Evolutionary conservation across 1,140 invertebrate genomes (phyloP).

Genomic region (Diuraphis noxia): DNA sequence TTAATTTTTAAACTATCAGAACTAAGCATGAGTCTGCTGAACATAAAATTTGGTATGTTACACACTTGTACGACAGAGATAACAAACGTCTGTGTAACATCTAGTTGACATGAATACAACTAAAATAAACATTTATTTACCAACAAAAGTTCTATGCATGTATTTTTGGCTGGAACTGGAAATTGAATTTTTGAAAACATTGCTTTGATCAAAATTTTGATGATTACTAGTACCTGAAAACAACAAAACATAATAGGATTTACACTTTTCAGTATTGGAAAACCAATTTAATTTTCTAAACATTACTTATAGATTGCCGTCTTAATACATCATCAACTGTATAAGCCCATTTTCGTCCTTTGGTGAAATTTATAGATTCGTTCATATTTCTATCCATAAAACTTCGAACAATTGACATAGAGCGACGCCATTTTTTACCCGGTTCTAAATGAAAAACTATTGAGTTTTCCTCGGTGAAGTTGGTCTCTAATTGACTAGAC

Average conservation of each 20-base stretch:
- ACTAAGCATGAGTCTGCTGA: too few species aligned
- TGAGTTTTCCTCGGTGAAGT: not conserved
- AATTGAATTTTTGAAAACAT: constrained; percentile 15
- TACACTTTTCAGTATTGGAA: not conserved
- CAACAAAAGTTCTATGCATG: not conserved
- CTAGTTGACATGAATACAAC: not conserved
- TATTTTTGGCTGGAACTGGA: not conserved
- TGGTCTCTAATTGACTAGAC: not conserved
- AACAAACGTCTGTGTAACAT: too few species aligned
- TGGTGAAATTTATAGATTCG: not conserved
- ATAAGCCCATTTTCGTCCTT: constrained; percentile 41
- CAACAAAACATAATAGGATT: not conserved
- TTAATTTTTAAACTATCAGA: too few species aligned
- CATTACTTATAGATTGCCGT: constrained; percentile 30
- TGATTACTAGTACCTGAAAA: constrained; percentile 29
- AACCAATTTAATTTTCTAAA: not conserved
- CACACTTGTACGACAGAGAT: too few species aligned
- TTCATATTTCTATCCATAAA: not conserved
- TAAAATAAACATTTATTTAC: constrained; percentile 17
- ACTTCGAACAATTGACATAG: constrained; percentile 14
- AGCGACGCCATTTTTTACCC: constrained; percentile 40
- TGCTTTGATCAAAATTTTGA: constrained; percentile 28
- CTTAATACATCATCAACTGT: constrained; percentile 35
- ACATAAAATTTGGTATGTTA: too few species aligned
- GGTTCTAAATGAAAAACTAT: constrained; percentile 28